Percentiles rank a stretch among this genome's conserved stretches.
phyloP scores from a whole-genome alignment of 2,797 vertebrate species.

The Benthosema pterotum region DNA sequence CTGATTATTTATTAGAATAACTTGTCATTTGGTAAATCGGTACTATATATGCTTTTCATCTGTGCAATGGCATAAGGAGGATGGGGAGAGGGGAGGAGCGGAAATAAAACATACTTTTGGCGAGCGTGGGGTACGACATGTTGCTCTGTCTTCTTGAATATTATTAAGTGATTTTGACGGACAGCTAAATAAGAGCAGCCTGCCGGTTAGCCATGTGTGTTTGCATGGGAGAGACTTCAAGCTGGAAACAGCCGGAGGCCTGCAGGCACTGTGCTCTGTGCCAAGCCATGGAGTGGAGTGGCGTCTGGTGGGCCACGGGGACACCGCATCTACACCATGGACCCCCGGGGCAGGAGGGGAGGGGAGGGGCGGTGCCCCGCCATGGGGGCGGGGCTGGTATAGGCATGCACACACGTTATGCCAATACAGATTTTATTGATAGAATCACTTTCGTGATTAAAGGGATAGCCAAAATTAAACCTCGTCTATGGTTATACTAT shows the following conservation, averaged over 20 bases:
- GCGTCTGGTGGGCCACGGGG: conserved; percentile 78
- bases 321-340: conserved; percentile 78
- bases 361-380: conserved; percentile 41
- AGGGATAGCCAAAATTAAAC: no score
- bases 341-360: conserved; percentile 64
- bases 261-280: conserved; percentile 55
- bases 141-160: conserved; percentile 79
- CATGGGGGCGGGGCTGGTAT: conserved; percentile 43
- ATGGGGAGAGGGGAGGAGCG: background rate
- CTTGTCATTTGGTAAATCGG: no score
- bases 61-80: conserved; percentile 30
- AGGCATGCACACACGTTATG: conserved; percentile 55
- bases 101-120: conserved; percentile 56
- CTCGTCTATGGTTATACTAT: no score
- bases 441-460: no score
- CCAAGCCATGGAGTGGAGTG: conserved; percentile 77
- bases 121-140: conserved; percentile 55
- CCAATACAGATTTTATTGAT: conserved; percentile 30
- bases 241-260: conserved; percentile 77
- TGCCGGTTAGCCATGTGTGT: conserved; percentile 74
- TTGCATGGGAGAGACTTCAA: conserved; percentile 80
- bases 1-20: no score
- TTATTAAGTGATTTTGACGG: conserved; percentile 81
- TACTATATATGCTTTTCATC: conserved; percentile 65
- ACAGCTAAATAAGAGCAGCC: conserved; percentile 78